These are phyloP conservation scores for Lampris incognitus DNA, from an alignment of 2,113 vertebrate genomes.

Conservation along the genomic window DNA sequence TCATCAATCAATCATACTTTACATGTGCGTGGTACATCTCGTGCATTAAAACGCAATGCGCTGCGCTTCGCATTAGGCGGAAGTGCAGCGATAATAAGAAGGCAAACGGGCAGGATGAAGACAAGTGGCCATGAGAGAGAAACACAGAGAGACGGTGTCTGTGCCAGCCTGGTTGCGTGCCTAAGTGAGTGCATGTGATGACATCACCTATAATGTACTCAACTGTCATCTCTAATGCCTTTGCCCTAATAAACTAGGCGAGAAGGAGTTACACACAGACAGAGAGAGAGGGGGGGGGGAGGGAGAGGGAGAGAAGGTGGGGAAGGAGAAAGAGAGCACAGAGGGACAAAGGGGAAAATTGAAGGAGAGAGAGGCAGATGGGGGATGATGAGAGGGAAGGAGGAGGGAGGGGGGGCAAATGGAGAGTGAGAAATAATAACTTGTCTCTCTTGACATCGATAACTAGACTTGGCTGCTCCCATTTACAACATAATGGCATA, in stretches of 20 bases:
- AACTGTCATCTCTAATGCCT: constrained; percentile 63
- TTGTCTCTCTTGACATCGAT: not conserved
- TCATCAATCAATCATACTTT: no score
- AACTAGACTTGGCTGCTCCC: not conserved
- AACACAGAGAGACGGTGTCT: not conserved
- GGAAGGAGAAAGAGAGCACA: not conserved
- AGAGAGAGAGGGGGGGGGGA: constrained; percentile 6
- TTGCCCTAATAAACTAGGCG: constrained; percentile 36
- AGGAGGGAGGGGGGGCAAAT: not conserved
- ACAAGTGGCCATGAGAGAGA: no score
- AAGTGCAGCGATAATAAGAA: no score
- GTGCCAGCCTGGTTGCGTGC: not conserved
- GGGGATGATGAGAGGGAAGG: not conserved
- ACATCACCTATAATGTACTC: constrained; percentile 65
- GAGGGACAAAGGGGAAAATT: constrained; percentile 12
- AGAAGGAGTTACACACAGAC: no score
- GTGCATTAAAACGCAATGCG: no score
- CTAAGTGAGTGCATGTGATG: not conserved
- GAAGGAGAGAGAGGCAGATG: not conserved
- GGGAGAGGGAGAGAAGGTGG: constrained; percentile 12
- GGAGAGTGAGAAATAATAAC: constrained; percentile 7
- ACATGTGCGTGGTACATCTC: no score
- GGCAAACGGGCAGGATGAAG: no score
- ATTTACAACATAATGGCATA: not conserved
- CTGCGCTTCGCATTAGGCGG: no score